Percentiles rank a stretch among this genome's conserved stretches.
phyloP scores from a whole-genome alignment of 2,113 vertebrate genomes.

The Oryzias celebensis region DNA sequence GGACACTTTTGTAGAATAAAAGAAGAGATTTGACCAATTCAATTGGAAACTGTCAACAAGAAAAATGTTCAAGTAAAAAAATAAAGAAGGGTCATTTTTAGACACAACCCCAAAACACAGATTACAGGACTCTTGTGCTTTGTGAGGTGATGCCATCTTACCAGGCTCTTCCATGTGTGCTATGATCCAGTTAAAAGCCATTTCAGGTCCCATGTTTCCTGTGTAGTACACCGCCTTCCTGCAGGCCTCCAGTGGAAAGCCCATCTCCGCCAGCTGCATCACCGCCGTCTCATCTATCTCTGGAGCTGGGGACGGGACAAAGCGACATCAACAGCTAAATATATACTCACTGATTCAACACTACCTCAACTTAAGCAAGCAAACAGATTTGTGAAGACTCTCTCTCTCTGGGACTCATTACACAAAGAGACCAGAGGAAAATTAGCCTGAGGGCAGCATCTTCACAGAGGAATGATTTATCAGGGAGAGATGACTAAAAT shows the following conservation, averaged over 20 bases:
- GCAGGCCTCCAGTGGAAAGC: conserved; percentile 94
- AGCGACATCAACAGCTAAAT: conserved; percentile 50
- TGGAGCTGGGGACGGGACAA: conserved; percentile 79
- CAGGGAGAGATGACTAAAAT: conserved; percentile 37
- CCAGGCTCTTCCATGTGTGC: conserved; percentile 99
- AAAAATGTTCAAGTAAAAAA: too few relatives aligned
- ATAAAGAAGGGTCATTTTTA: too few relatives aligned
- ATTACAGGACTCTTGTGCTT: neutral
- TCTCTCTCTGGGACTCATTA: conserved; percentile 71
- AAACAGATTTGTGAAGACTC: conserved; percentile 11
- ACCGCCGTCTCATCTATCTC: conserved; percentile 94
- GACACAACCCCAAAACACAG: too few relatives aligned
- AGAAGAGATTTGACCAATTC: too few relatives aligned
- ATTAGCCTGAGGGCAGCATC: conserved; percentile 21
- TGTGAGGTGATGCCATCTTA: conserved; percentile 58
- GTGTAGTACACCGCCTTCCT: conserved; percentile 98
- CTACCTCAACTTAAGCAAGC: conserved; percentile 16
- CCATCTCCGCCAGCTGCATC: conserved; percentile 99
- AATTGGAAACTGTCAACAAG: too few relatives aligned
- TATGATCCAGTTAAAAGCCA: conserved; percentile 99
- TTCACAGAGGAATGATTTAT: conserved; percentile 47
- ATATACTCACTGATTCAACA: conserved; percentile 50
- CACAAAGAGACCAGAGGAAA: conserved; percentile 41
- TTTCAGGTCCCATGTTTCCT: conserved; percentile 94
- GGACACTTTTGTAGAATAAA: too few relatives aligned